Conservation (phyloP, 2,888 invertebrate genomes). For the Coremacera marginata region DNA sequence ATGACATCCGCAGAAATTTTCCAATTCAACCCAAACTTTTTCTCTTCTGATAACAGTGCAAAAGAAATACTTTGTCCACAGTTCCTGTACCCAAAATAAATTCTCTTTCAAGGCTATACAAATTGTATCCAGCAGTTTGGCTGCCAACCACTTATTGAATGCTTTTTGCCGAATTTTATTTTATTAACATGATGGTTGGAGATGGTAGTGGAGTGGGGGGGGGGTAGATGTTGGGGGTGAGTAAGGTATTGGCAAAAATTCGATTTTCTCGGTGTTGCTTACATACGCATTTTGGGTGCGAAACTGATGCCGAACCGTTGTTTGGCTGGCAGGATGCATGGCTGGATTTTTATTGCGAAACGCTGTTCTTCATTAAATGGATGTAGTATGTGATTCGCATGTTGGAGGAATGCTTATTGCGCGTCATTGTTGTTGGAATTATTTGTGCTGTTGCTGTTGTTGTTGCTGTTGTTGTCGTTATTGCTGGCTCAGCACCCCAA, state of each 20-base stretch:
- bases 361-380: not conserved
- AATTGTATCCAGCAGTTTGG: not conserved
- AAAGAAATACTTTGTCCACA: no score
- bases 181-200: no score
- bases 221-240: no score
- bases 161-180: constrained; percentile 9
- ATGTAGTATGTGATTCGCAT: no score
- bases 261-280: not conserved
- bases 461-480: constrained; percentile 21
- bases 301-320: not conserved
- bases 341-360: constrained; percentile 22
- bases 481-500: not conserved
- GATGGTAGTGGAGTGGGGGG: no score
- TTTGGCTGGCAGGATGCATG: constrained; percentile 1
- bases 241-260: not conserved
- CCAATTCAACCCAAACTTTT: no score
- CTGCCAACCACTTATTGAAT: not conserved
- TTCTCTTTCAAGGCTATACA: no score
- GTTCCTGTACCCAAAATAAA: no score
- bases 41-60: no score
- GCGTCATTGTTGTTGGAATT: constrained; percentile 48
- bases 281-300: constrained; percentile 5
- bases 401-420: constrained; percentile 28
- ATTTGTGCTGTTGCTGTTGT: constrained; percentile 18
- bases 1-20: no score